Conservation (phyloP, 2,113 vertebrate species). For the Mellivora capensis region DNA sequence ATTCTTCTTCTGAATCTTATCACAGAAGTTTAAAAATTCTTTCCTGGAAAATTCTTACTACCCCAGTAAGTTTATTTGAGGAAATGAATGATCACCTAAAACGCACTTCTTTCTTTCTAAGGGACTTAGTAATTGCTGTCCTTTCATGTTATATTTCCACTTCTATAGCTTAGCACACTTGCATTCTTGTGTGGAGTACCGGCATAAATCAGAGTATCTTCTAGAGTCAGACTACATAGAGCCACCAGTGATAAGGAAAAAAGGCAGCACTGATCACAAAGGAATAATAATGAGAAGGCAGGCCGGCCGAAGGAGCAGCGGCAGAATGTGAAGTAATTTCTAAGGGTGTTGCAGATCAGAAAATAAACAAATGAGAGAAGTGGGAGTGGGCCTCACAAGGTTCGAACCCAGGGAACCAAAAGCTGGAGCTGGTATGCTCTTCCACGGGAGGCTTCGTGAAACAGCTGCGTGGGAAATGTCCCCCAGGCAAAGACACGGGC, state of each 20-base stretch:
- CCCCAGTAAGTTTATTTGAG: constrained; percentile 27
- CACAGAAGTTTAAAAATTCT: constrained; percentile 18
- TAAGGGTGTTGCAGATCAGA: neutral
- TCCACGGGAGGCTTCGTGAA: neutral
- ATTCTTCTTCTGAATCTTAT: constrained; percentile 26
- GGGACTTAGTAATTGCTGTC: neutral
- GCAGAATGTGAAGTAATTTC: neutral
- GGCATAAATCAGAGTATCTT: neutral
- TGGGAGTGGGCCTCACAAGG: neutral
- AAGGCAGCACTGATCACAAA: neutral
- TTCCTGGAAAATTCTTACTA: constrained; percentile 38
- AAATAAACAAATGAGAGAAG: neutral
- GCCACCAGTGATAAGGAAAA: neutral
- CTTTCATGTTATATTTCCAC: neutral
- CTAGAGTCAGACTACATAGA: neutral
- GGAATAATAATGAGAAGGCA: neutral
- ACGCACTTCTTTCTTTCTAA: constrained; percentile 28
- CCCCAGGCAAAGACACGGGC: neutral
- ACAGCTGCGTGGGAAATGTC: neutral
- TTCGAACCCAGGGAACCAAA: neutral
- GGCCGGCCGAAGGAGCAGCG: neutral
- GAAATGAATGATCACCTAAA: constrained; percentile 19
- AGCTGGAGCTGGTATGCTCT: neutral
- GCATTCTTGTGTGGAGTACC: neutral
- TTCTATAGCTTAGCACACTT: neutral